Percentiles rank a stretch among this genome's conserved stretches.
Evolutionary conservation across 2,113 vertebrate genomes (phyloP).

Genomic region (Amblyopsis rosae): DNA sequence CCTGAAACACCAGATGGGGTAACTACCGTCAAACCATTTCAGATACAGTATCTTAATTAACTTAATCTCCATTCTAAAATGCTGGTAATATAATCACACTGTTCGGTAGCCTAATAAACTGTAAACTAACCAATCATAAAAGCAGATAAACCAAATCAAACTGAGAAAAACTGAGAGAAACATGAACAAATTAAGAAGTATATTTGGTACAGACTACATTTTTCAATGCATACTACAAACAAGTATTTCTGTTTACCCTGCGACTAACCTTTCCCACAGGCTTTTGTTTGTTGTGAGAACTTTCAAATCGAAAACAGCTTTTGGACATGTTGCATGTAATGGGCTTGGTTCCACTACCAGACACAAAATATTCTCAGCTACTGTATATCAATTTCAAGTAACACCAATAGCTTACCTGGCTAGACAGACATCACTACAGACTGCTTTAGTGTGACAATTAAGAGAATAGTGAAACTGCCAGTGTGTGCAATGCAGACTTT

Average conservation of each 20-base stretch:
- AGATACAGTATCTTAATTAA: too few species aligned
- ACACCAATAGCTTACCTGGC: background rate
- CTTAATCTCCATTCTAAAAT: too few species aligned
- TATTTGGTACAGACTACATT: too few species aligned
- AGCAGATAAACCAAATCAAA: too few species aligned
- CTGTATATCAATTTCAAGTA: background rate
- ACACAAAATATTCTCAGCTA: background rate
- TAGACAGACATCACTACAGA: conserved; percentile 1
- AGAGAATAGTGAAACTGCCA: background rate
- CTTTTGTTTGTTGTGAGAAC: conserved; percentile 17
- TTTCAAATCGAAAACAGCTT: background rate
- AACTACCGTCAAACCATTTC: too few species aligned
- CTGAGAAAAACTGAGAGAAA: accelerated
- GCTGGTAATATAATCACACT: too few species aligned
- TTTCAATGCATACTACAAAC: too few species aligned
- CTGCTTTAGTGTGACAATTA: conserved; percentile 11
- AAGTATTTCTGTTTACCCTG: background rate
- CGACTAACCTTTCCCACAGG: conserved; percentile 18
- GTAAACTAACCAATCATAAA: too few species aligned
- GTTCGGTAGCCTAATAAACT: too few species aligned
- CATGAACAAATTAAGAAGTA: too few species aligned
- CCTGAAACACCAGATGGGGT: too few species aligned
- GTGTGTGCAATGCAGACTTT: too few species aligned
- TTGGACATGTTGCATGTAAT: conserved; percentile 3
- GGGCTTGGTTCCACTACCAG: conserved; percentile 6